A percentile compares a stretch with the other conserved stretches of the same genome.
Evolutionary conservation across 2,113 vertebrate genomes (phyloP).

Genomic region (Falco punctatus): DNA sequence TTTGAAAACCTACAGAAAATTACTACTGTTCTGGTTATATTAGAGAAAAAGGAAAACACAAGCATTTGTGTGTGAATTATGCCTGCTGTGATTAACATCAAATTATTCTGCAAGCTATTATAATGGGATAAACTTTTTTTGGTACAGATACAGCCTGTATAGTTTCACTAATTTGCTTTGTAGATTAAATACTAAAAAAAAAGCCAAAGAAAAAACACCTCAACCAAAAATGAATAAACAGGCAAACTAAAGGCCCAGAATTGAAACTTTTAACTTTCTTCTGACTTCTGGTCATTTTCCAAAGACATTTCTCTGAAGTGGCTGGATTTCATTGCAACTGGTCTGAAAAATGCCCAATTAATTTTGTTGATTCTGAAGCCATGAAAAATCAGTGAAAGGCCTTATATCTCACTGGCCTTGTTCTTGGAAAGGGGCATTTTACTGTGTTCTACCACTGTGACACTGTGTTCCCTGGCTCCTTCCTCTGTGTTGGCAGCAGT

Average conservation of each 20-base stretch:
- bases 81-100: neutral
- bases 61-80: neutral
- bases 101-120: neutral
- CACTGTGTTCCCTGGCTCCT: neutral
- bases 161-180: neutral
- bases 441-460: neutral
- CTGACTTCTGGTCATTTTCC: neutral
- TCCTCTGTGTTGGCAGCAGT: neutral
- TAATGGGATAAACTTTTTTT: neutral
- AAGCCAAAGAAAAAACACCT: neutral
- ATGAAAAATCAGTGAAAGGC: neutral
- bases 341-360: neutral
- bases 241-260: neutral
- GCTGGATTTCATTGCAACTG: neutral
- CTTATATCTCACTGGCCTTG: neutral
- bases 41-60: neutral
- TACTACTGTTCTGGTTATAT: neutral
- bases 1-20: neutral
- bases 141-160: neutral
- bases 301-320: neutral
- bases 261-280: neutral
- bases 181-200: neutral
- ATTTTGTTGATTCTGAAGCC: neutral
- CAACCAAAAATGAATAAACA: neutral
- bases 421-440: neutral